Conservation (phyloP, 2,113 vertebrate species). For the Tachysurus fulvidraco region DNA sequence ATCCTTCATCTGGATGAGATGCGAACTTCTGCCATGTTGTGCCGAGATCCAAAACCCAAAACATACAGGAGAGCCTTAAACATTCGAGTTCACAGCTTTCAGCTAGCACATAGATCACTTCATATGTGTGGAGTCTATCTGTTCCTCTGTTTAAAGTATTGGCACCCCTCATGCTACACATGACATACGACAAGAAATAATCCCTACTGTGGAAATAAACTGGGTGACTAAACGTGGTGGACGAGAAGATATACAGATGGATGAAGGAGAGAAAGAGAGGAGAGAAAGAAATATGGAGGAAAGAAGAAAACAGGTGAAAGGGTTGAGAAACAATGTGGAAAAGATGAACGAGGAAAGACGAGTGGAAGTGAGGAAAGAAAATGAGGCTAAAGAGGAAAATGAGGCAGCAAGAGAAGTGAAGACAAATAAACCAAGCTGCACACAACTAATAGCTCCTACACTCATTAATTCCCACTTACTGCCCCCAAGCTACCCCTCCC, state of each 20-base stretch:
- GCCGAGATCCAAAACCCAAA: neutral
- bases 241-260: neutral
- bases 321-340: neutral
- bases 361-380: neutral
- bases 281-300: neutral
- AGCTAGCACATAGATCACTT: neutral
- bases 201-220: too few relatives aligned
- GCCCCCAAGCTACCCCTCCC: neutral
- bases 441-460: neutral
- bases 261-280: neutral
- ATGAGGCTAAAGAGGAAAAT: neutral
- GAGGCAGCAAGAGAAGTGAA: neutral
- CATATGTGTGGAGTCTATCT: neutral
- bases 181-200: neutral
- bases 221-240: neutral
- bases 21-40: too few relatives aligned
- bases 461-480: neutral
- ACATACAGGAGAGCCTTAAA: neutral
- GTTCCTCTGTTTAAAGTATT: neutral
- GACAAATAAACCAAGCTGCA: neutral
- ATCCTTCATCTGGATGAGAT: too few relatives aligned
- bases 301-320: slow-evolving; percentile 41
- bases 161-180: neutral
- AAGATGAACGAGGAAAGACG: neutral
- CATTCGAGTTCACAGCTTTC: neutral